phyloP scores from a whole-genome alignment of 2,113 vertebrate genomes.

The Limanda limanda region DNA sequence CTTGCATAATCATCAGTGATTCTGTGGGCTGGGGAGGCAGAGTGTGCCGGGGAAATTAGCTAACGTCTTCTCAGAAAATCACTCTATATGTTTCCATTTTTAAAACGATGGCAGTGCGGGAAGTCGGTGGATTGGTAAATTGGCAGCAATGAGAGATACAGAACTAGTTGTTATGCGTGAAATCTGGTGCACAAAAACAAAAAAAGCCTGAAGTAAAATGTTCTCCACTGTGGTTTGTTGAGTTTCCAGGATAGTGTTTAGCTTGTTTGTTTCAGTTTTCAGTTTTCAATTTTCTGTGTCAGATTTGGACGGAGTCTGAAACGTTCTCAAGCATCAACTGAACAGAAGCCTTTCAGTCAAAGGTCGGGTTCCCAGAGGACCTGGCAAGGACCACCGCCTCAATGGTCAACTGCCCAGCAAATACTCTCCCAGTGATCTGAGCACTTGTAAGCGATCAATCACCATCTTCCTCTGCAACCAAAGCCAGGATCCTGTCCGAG shows the following conservation, averaged over 20 bases:
- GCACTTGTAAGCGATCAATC: slow-evolving; percentile 25
- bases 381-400: slow-evolving; percentile 3
- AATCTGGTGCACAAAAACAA: slow-evolving; percentile 14
- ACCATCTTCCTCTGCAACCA: slow-evolving; percentile 25
- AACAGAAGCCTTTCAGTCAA: slow-evolving; percentile 23
- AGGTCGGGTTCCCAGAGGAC: not conserved
- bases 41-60: slow-evolving; percentile 28
- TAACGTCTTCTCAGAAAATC: slow-evolving; percentile 29
- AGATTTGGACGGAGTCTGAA: not conserved
- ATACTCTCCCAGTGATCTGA: slow-evolving; percentile 22
- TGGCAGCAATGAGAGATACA: slow-evolving; percentile 8
- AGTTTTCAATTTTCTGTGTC: too few relatives aligned
- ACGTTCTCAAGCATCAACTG: not conserved
- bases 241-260: not conserved
- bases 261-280: too few relatives aligned
- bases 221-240: not conserved
- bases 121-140: slow-evolving; percentile 26
- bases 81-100: slow-evolving; percentile 27
- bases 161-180: slow-evolving; percentile 21
- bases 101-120: slow-evolving; percentile 6
- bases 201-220: not conserved
- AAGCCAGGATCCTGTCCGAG: slow-evolving; percentile 24
- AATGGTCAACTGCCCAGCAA: slow-evolving; percentile 24
- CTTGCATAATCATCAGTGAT: slow-evolving; percentile 57
- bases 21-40: slow-evolving; percentile 26